Conservation (phyloP, 1,140 invertebrate species). For the Epicauta chinensis region DNA sequence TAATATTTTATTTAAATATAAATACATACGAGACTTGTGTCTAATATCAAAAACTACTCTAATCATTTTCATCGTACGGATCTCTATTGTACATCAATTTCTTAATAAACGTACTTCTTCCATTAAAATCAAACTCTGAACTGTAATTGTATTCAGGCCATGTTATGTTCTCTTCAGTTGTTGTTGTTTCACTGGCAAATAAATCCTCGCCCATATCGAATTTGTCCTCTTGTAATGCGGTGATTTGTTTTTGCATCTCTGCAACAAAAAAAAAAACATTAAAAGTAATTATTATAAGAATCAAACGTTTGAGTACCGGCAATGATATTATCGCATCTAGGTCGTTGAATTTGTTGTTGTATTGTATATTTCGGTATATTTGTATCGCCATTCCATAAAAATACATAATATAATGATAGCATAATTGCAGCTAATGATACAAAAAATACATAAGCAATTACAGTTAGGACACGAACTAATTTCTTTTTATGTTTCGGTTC, state of each 20-base stretch:
- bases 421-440: constrained; percentile 93
- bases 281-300: neutral
- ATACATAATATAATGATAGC: constrained; percentile 91
- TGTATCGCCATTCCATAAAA: constrained; percentile 72
- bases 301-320: constrained; percentile 3
- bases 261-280: neutral
- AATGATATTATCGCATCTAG: constrained; percentile 17
- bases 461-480: constrained; percentile 84
- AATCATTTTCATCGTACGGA: constrained; percentile 10
- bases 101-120: constrained; percentile 9
- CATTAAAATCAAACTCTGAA: constrained; percentile 1
- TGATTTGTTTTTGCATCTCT: constrained; percentile 25
- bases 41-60: neutral
- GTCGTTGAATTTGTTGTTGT: neutral
- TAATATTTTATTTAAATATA: too few relatives aligned
- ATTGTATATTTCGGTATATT: constrained; percentile 6
- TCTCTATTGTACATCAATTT: constrained; percentile 7
- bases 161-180: constrained; percentile 11
- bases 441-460: constrained; percentile 90
- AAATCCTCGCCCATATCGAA: neutral
- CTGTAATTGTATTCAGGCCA: neutral
- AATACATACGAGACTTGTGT: too few relatives aligned
- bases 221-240: neutral
- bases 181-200: constrained; percentile 3
- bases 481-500: constrained; percentile 81